Conservation (phyloP, 2,797 vertebrate species). For the Sphenopsis melanotis region DNA sequence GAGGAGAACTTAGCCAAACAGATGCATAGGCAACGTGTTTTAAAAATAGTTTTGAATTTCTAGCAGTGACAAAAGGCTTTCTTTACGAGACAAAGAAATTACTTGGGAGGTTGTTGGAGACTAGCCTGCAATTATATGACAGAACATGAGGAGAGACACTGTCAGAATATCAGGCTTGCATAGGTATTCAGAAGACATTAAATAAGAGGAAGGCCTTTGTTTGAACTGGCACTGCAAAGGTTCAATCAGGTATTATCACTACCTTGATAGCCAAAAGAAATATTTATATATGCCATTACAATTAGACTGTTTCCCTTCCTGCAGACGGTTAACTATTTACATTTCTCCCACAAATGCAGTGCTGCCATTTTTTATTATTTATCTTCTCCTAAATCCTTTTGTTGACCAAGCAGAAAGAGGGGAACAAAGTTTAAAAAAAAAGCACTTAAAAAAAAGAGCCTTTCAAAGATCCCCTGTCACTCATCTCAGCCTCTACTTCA, state of each 20-base stretch:
- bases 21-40: background rate
- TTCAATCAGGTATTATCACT: background rate
- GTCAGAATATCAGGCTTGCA: background rate
- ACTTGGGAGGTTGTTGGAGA: background rate
- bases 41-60: conserved; percentile 28
- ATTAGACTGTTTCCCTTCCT: background rate
- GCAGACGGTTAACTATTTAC: background rate
- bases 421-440: background rate
- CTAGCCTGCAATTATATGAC: background rate
- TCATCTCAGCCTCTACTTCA: background rate
- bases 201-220: background rate
- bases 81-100: conserved; percentile 14
- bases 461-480: background rate
- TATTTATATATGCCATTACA: conserved; percentile 12
- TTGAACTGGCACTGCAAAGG: conserved; percentile 10
- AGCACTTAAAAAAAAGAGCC: background rate
- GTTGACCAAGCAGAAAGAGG: background rate
- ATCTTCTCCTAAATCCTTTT: background rate
- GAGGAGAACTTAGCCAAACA: conserved; percentile 9
- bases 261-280: conserved; percentile 36
- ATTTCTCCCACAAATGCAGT: background rate
- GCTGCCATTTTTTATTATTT: background rate
- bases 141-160: background rate
- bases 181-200: background rate
- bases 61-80: conserved; percentile 22